Conservation (phyloP, 37 sponge, comb jelly and placozoan genomes). For the Cliona cf. orientalis region DNA sequence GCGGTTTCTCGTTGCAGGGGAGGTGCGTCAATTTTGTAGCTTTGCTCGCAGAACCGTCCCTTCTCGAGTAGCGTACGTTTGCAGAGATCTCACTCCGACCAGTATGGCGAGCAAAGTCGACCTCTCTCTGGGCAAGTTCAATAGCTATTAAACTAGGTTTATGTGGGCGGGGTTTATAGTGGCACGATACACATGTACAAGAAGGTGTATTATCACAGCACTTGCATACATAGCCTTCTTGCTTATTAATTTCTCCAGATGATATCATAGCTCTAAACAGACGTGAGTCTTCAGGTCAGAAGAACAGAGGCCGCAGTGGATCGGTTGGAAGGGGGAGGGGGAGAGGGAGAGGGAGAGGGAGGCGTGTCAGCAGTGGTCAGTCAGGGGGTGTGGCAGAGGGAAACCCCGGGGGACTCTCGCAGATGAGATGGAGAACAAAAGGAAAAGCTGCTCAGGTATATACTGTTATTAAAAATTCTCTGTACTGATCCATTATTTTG, state of each 20-base stretch:
- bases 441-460: background rate
- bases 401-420: background rate
- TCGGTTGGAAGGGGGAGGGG: slow-evolving; percentile 1
- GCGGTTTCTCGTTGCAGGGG: no score
- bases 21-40: no score
- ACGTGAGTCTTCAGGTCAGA: background rate
- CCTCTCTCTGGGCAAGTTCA: no score
- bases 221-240: background rate
- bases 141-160: no score
- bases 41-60: no score
- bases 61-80: no score
- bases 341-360: slow-evolving; percentile 8
- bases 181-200: no score
- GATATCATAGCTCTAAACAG: slow-evolving; percentile 48
- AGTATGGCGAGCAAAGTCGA: no score
- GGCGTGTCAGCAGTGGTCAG: background rate
- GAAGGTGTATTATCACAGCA: background rate
- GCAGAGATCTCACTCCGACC: no score
- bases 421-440: background rate
- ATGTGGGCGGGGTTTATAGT: no score
- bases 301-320: background rate
- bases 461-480: background rate
- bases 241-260: background rate
- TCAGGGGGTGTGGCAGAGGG: slow-evolving; percentile 12
- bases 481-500: no score